Evolutionary conservation across 2,888 invertebrate species (phyloP).

Genomic region (Phortica okadai): DNA sequence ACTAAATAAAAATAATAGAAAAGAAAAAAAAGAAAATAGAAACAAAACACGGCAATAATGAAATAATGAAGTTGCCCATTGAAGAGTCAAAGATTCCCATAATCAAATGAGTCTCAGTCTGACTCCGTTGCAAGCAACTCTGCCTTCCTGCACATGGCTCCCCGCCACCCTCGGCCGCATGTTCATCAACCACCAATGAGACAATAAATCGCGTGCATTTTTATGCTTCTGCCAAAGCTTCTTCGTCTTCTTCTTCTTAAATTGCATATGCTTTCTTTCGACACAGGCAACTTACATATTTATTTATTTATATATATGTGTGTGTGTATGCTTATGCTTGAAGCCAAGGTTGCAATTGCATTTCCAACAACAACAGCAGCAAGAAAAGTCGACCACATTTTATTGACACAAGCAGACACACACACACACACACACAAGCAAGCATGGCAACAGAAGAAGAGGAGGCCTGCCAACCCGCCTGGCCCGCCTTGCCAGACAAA

Average conservation of each 20-base stretch:
- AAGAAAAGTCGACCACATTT: neutral
- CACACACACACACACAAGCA: too few relatives aligned
- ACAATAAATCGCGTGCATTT: too few relatives aligned
- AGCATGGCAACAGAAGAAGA: too few relatives aligned
- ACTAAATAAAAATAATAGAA: too few relatives aligned
- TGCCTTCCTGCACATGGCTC: too few relatives aligned
- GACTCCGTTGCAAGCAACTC: neutral
- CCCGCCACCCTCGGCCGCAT: too few relatives aligned
- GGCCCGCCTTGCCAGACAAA: neutral
- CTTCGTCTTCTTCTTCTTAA: too few relatives aligned
- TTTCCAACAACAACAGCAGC: slow-evolving; percentile 57
- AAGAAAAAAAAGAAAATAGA: neutral
- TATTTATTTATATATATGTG: slow-evolving; percentile 27
- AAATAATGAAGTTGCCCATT: slow-evolving; percentile 22
- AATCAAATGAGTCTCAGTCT: neutral
- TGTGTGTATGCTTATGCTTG: slow-evolving; percentile 13
- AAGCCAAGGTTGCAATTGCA: slow-evolving; percentile 38
- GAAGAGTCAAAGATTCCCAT: slow-evolving; percentile 11
- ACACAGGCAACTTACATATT: slow-evolving; percentile 33
- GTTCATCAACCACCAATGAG: too few relatives aligned
- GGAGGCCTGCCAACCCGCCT: too few relatives aligned
- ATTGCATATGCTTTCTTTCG: too few relatives aligned
- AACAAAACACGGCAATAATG: slow-evolving; percentile 7
- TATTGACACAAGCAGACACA: neutral
- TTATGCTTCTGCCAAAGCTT: too few relatives aligned